Conservation (phyloP, 1,140 invertebrate species). For the Dendroctonus ponderosae region DNA sequence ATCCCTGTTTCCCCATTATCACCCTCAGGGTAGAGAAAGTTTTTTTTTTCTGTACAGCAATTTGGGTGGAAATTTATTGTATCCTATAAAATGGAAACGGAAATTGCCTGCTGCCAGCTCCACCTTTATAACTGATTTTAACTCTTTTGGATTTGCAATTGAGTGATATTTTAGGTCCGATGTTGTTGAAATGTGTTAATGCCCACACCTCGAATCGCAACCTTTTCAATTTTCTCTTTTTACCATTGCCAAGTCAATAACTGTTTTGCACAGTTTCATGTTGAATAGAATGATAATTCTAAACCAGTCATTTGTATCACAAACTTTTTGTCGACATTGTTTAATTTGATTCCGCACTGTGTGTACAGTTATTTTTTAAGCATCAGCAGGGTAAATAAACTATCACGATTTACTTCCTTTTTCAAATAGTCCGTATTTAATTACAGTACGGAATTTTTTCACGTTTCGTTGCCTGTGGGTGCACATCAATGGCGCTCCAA, state of each 20-base stretch:
- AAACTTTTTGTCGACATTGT: neutral
- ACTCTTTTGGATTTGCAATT: neutral
- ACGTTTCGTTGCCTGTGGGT: constrained; percentile 3
- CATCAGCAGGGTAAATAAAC: constrained; percentile 4
- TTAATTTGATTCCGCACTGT: neutral
- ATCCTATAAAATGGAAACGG: constrained; percentile 2
- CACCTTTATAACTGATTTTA: neutral
- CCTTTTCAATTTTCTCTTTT: too few relatives aligned
- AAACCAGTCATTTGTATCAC: neutral
- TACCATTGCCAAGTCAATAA: too few relatives aligned
- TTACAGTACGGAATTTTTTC: constrained; percentile 6
- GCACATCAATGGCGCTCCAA: constrained; percentile 4
- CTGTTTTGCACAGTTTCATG: too few relatives aligned
- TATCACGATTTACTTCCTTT: constrained; percentile 13
- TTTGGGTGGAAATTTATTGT: constrained; percentile 2
- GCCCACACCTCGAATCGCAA: too few relatives aligned
- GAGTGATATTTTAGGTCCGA: too few relatives aligned
- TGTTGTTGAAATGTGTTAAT: too few relatives aligned
- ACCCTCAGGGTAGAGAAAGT: constrained; percentile 8
- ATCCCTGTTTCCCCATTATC: constrained; percentile 12
- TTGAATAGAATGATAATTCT: too few relatives aligned
- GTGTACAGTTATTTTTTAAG: constrained; percentile 8
- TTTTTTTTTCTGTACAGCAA: constrained; percentile 2
- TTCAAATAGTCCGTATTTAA: constrained; percentile 7
- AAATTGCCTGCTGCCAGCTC: neutral